phyloP scores from a whole-genome alignment of 2,888 invertebrate genomes.

The Panzeria rudis region DNA sequence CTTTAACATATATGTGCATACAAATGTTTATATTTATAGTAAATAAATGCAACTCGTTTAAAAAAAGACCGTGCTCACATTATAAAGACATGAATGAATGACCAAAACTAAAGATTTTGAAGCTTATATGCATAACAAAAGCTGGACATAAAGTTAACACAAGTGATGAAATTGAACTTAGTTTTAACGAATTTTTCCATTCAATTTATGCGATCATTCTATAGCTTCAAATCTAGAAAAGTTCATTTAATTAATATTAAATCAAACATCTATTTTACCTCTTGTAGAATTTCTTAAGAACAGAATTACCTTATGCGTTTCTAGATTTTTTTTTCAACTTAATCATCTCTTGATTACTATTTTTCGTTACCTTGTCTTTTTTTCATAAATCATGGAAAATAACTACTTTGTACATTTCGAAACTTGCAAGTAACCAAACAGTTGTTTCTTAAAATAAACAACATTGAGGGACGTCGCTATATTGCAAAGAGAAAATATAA shows the following conservation, averaged over 20 bases:
- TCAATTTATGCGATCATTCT: too few species aligned
- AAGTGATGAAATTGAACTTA: too few species aligned
- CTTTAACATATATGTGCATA: neutral
- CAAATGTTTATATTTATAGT: constrained; percentile 11
- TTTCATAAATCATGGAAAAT: constrained; percentile 47
- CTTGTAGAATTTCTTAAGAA: neutral
- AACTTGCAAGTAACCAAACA: constrained; percentile 43
- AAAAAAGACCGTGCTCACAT: neutral
- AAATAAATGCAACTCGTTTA: constrained; percentile 27
- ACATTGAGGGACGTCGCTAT: neutral
- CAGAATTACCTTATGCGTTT: neutral
- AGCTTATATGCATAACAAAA: too few species aligned
- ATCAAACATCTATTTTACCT: too few species aligned
- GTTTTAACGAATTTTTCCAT: too few species aligned
- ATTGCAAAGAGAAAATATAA: neutral
- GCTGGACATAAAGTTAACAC: too few species aligned
- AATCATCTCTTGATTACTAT: constrained; percentile 17
- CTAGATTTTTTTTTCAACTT: neutral
- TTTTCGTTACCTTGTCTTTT: constrained; percentile 31
- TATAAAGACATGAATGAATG: too few species aligned
- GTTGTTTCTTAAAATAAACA: constrained; percentile 32
- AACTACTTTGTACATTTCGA: constrained; percentile 22
- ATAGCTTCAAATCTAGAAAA: too few species aligned
- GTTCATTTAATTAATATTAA: too few species aligned
- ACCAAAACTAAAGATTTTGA: too few species aligned